Percentiles rank a stretch among this genome's conserved stretches.
Evolutionary conservation across 1,140 invertebrate genomes (phyloP).

Genomic region (Pogonognathellus flavescens): DNA sequence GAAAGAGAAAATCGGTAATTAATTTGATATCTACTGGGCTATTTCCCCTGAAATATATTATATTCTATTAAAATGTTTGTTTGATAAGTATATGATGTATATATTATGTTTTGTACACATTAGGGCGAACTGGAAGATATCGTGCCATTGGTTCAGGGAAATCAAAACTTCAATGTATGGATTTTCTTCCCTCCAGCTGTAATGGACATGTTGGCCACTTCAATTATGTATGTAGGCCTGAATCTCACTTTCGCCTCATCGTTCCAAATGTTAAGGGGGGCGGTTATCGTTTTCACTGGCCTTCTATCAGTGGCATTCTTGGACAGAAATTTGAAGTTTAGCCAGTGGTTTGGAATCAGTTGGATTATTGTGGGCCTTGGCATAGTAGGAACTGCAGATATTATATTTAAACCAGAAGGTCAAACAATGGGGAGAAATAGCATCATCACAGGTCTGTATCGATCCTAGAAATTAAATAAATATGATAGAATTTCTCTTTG

Average conservation of each 20-base stretch:
- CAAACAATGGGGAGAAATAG: conserved; percentile 78
- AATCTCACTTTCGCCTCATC: conserved; percentile 93
- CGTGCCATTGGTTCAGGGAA: conserved; percentile 72
- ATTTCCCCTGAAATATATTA: too few species aligned
- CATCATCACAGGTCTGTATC: conserved; percentile 79
- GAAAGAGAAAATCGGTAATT: conserved; percentile 75
- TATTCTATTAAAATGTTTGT: too few species aligned
- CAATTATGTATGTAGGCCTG: conserved; percentile 91
- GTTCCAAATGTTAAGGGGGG: conserved; percentile 96
- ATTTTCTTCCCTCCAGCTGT: conserved; percentile 87
- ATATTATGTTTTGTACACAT: too few species aligned
- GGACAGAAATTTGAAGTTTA: conserved; percentile 76
- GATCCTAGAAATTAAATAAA: background rate
- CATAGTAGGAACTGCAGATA: conserved; percentile 87
- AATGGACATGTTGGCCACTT: conserved; percentile 86
- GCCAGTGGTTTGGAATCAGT: conserved; percentile 88
- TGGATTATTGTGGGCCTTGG: conserved; percentile 85
- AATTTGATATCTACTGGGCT: too few species aligned
- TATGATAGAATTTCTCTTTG: background rate
- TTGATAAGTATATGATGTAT: too few species aligned
- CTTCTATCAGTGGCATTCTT: conserved; percentile 91
- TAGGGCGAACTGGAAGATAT: conserved; percentile 61
- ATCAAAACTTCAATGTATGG: conserved; percentile 82
- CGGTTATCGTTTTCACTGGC: conserved; percentile 94
- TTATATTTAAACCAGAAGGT: conserved; percentile 73